Evolutionary conservation across 2,113 vertebrate species (phyloP).

Genomic region (Formicarius rufipectus): DNA sequence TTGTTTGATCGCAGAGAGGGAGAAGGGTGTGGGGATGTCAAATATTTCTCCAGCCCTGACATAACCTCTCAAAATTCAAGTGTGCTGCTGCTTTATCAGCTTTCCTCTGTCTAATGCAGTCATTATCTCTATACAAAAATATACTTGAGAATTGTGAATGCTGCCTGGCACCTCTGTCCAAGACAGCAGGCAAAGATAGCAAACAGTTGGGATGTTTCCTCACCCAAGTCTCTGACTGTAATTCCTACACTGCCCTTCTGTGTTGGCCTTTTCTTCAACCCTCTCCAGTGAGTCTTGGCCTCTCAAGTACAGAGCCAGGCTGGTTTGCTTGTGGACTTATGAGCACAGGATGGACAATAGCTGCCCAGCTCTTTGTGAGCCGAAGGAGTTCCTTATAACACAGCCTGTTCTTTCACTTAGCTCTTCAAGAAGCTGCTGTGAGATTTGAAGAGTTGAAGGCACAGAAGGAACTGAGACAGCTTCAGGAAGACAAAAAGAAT

Average conservation of each 20-base stretch:
- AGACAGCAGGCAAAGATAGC: neutral
- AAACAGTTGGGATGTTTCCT: neutral
- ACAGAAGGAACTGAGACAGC: constrained; percentile 92
- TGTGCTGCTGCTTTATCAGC: neutral
- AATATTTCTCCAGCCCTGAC: neutral
- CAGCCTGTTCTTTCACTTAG: constrained; percentile 65
- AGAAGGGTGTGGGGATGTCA: neutral
- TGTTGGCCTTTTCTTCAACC: neutral
- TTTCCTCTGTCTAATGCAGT: neutral
- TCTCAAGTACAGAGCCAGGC: neutral
- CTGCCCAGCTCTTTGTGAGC: neutral
- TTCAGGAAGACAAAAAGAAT: constrained; percentile 94
- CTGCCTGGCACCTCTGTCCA: neutral
- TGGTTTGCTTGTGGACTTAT: neutral
- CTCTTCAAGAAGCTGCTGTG: constrained; percentile 92
- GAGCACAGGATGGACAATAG: neutral
- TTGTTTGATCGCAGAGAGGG: neutral
- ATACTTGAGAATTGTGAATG: neutral
- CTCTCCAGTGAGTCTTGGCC: neutral
- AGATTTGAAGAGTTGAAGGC: constrained; percentile 94
- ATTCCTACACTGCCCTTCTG: neutral
- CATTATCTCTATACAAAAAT: neutral
- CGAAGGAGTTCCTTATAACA: neutral
- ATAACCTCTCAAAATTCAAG: neutral
- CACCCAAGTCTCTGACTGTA: neutral